Evolutionary conservation across 2,113 vertebrate species (phyloP), one percentile per base, ranked within the genome.

Genomic region (Leuciscus idus): DNA sequence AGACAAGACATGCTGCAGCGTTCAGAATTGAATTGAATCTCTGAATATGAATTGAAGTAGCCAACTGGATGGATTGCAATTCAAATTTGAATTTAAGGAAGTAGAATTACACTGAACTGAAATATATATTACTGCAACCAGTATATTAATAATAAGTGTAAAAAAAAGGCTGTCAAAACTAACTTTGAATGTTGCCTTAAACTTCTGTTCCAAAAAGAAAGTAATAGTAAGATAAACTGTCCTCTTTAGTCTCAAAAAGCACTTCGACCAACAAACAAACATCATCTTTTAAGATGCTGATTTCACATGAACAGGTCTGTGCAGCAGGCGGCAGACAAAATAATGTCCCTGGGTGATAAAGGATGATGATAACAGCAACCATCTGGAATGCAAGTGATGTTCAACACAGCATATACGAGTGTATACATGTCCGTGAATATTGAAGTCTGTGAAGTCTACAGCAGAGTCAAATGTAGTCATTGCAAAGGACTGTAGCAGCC

Each of bases 331-430:
- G 76, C 21, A 6, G 52, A 30, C 21, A 33, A 30, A 72, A 46
- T 59, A 70, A 55, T 46, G 50, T 80, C 62, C 33, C 64, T 33
- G 11, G 10, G 52, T 48, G 12, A 72, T 80, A 50, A 85, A 70
- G 36, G 8, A 73, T 59, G 23, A 73, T 46, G 52, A 81, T 28
- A 59, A 72, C 19, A 59, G 26, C 80, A 52, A 66, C 81, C 81
- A 82, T 82, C 76, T 86, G 52, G 68, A 73, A 61, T 61, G 15
- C n/a, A 52, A 70, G 15, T 59, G 30, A 85, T 80, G 50, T 80
- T 59, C 46, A 61, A 28, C 21, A 26, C 52, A 30, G 36, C 77
- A 33, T 26, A 19, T 17, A 33, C 4, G 8, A 28, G 48, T 10
- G 72, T n/a, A 30, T 57, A 43, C 43, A 10, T 43, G 43, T 43